These are phyloP conservation scores for Murina feae DNA, from an alignment of 2,113 vertebrate species.

Conservation along the genomic window DNA sequence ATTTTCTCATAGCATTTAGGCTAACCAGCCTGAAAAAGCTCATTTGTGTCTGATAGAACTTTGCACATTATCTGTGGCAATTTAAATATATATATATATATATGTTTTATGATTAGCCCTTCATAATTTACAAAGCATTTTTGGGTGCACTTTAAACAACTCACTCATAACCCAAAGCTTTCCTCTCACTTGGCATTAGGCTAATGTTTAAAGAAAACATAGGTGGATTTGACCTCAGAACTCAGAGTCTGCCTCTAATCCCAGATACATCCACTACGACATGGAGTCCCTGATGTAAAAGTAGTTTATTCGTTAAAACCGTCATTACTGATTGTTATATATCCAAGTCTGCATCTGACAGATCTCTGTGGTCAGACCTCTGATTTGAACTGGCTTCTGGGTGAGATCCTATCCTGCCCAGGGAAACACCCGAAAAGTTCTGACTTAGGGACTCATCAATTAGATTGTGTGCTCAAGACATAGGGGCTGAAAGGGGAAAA, in stretches of 20 bases:
- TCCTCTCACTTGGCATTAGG: not conserved
- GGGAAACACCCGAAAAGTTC: conserved; percentile 42
- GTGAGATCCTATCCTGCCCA: not conserved
- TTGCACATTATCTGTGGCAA: not conserved
- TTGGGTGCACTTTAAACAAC: not conserved
- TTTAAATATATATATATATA: not conserved
- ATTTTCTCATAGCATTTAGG: not conserved
- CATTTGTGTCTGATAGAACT: not conserved
- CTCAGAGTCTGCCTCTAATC: not conserved
- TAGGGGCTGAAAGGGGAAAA: not conserved
- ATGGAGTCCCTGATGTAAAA: not conserved
- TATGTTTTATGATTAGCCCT: not conserved
- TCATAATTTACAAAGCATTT: not conserved
- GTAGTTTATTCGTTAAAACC: not conserved
- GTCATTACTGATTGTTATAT: not conserved
- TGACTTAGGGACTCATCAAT: not conserved
- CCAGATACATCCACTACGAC: not conserved
- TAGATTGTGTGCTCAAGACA: not conserved
- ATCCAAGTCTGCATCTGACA: not conserved
- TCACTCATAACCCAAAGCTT: not conserved
- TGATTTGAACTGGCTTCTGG: not conserved
- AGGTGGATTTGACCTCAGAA: not conserved
- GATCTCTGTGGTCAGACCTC: not conserved
- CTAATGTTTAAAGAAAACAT: not conserved
- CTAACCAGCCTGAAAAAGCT: not conserved